These are phyloP conservation scores for Blomia tropicalis DNA, from an alignment of 2,888 invertebrate species.

Conservation along the genomic window DNA sequence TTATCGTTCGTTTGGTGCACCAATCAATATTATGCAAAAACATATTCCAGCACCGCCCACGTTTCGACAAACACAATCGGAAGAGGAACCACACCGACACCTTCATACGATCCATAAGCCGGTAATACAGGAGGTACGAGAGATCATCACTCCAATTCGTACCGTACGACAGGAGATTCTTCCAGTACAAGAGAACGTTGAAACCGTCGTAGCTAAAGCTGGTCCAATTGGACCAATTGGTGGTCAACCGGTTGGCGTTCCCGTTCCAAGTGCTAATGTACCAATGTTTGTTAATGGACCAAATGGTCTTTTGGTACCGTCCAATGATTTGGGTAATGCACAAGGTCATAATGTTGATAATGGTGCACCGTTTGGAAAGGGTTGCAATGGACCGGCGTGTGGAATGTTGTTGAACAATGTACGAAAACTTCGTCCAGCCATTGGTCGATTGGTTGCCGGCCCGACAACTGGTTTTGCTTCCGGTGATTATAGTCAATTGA, in stretches of 20 bases:
- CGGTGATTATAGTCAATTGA: neutral
- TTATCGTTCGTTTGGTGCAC: conserved; percentile 1
- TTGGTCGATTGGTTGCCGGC: neutral
- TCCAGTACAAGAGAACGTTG: neutral
- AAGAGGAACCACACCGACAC: conserved; percentile 7
- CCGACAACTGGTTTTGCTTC: neutral
- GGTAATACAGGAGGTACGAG: neutral
- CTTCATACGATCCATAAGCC: neutral
- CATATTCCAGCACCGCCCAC: neutral
- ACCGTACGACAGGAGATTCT: neutral
- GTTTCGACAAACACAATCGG: neutral
- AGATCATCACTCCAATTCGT: neutral
- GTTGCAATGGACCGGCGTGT: neutral
- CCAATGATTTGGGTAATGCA: no score
- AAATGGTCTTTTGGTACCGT: neutral
- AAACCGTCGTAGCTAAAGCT: neutral
- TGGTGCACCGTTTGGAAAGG: no score
- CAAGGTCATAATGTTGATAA: no score
- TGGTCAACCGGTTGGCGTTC: no score
- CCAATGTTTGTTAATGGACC: no score
- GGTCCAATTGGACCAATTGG: neutral
- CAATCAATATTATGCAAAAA: neutral
- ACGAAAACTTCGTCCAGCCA: neutral
- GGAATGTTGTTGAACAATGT: neutral
- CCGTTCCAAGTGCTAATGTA: no score